Percentiles rank a stretch among this genome's conserved stretches.
Conservation (phyloP, 2,797 vertebrate species). For the Oreortyx pictus region DNA sequence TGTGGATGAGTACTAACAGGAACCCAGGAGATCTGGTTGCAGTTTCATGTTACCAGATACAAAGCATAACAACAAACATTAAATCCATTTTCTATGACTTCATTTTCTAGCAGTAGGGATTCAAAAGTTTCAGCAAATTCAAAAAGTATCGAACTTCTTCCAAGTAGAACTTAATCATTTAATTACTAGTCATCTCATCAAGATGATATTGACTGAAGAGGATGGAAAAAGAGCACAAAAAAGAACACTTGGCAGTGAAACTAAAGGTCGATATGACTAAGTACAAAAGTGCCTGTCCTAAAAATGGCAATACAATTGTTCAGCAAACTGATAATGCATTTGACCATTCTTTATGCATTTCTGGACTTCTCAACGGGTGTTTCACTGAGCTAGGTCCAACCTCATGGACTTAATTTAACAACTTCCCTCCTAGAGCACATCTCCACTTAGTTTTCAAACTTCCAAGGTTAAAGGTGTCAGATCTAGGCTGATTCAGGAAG, state of each 20-base stretch:
- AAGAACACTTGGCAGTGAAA: background rate
- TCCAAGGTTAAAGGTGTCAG: background rate
- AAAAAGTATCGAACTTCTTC: background rate
- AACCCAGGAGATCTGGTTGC: background rate
- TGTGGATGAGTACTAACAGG: background rate
- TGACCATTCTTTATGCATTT: background rate
- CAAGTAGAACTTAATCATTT: background rate
- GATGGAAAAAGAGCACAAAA: background rate
- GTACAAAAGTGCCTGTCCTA: background rate
- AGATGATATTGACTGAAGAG: background rate
- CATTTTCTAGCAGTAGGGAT: background rate
- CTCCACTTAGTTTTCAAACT: background rate
- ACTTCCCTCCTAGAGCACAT: rapidly evolving
- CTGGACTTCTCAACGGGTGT: background rate
- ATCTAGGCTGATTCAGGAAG: background rate
- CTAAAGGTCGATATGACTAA: background rate
- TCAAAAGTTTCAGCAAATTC: background rate
- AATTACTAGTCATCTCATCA: background rate
- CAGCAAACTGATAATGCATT: background rate
- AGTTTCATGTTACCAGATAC: background rate
- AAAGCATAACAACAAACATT: background rate
- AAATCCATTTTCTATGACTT: background rate
- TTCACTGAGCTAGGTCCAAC: background rate
- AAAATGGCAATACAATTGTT: background rate
- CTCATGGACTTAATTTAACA: background rate